Evolutionary conservation across 2,113 vertebrate genomes (phyloP).

Genomic region (Carollia perspicillata): DNA sequence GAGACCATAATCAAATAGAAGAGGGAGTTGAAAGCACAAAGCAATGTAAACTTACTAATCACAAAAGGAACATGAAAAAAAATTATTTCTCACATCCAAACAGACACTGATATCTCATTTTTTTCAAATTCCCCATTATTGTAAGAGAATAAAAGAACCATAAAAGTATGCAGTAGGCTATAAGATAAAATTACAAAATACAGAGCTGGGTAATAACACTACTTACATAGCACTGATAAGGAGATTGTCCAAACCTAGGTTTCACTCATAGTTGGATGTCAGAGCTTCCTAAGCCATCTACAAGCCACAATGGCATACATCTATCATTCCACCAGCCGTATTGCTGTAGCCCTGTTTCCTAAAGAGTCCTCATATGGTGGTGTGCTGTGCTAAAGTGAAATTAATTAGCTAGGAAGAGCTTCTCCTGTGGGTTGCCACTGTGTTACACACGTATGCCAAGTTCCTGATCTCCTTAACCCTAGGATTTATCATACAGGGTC

Average conservation of each 20-base stretch:
- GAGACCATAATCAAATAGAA: not conserved
- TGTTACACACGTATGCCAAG: not conserved
- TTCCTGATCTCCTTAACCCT: not conserved
- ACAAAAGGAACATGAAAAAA: not conserved
- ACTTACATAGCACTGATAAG: not conserved
- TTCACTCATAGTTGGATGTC: not conserved
- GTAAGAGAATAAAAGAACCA: not conserved
- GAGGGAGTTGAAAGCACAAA: not conserved
- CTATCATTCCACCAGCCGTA: not conserved
- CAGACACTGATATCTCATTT: not conserved
- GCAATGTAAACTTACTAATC: not conserved
- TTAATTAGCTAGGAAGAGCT: not conserved
- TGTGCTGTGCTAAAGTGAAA: not conserved
- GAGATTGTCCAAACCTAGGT: not conserved
- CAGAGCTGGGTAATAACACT: not conserved
- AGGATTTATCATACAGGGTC: not conserved
- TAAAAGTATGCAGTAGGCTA: not conserved
- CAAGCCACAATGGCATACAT: not conserved
- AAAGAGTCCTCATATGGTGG: not conserved
- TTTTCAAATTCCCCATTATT: not conserved
- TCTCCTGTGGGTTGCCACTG: not conserved
- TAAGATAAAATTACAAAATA: not conserved
- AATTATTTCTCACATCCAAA: not conserved
- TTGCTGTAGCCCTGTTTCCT: not conserved
- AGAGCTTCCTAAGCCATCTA: not conserved